Percentiles rank a stretch among this genome's conserved stretches.
Evolutionary conservation across 2,113 vertebrate genomes (phyloP).

Genomic region (Prionailurus bengalensis): DNA sequence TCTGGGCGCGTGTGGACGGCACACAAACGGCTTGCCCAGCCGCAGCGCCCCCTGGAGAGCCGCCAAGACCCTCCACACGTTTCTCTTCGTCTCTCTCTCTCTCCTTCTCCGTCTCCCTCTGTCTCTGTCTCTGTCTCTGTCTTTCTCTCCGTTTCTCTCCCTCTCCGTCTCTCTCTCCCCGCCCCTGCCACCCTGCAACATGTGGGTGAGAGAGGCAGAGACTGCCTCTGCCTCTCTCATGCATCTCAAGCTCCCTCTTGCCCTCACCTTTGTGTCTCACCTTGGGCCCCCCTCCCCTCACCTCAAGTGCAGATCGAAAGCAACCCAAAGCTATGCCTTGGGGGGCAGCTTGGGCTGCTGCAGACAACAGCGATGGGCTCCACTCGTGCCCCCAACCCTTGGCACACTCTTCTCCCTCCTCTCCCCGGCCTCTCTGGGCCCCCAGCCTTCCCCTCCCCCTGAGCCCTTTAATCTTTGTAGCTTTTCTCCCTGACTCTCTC

Average conservation of each 20-base stretch:
- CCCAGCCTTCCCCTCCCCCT: constrained; percentile 61
- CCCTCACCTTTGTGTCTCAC: neutral
- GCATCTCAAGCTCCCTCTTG: neutral
- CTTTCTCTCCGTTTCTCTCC: too few species aligned
- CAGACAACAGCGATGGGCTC: neutral
- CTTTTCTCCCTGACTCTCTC: constrained; percentile 80
- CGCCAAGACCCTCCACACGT: too few species aligned
- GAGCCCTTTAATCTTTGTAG: constrained; percentile 83
- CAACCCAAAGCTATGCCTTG: rapidly evolving
- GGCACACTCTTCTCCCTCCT: neutral
- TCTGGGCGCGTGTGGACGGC: neutral
- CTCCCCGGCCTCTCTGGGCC: neutral
- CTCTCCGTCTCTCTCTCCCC: too few species aligned
- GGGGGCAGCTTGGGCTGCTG: neutral
- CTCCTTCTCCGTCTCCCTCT: neutral
- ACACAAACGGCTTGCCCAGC: neutral
- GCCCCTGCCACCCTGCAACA: too few species aligned
- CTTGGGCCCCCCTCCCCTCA: too few species aligned
- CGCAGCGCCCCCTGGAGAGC: too few species aligned
- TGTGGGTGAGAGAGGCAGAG: neutral
- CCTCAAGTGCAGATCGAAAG: neutral
- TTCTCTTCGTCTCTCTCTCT: too few species aligned
- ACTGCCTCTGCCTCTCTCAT: neutral
- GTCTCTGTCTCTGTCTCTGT: neutral
- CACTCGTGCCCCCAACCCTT: rapidly evolving